These are phyloP conservation scores for Papilio protenor DNA, from an alignment of 2,888 invertebrate genomes.

Conservation along the genomic window DNA sequence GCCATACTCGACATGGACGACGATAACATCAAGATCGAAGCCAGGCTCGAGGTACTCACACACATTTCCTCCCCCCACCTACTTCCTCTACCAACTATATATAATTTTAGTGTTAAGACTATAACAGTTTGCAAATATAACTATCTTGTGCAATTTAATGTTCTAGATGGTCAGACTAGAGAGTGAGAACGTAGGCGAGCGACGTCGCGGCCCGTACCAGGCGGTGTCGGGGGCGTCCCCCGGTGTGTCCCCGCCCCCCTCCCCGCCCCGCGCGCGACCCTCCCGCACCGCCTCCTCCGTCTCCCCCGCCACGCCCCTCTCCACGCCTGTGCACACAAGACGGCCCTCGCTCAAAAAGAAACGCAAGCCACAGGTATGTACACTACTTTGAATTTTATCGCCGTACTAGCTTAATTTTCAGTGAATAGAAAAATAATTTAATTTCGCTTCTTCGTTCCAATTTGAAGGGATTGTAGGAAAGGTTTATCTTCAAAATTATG, in stretches of 20 bases:
- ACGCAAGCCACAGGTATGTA: constrained; percentile 70
- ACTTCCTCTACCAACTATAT: neutral
- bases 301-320: constrained; percentile 70
- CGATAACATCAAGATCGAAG: constrained; percentile 76
- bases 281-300: constrained; percentile 50
- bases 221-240: constrained; percentile 45
- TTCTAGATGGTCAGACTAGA: constrained; percentile 48
- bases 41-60: constrained; percentile 64
- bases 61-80: constrained; percentile 36
- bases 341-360: constrained; percentile 73
- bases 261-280: constrained; percentile 43
- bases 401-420: neutral
- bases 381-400: neutral
- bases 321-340: constrained; percentile 83
- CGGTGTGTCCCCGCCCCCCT: constrained; percentile 44
- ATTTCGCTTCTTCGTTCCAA: too few species aligned
- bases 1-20: constrained; percentile 81
- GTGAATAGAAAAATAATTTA: neutral
- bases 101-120: neutral
- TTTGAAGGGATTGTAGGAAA: too few species aligned
- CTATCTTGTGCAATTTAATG: neutral
- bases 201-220: constrained; percentile 35
- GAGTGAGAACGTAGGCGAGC: constrained; percentile 39
- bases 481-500: neutral
- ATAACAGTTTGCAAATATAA: too few species aligned